Base-by-base conservation (phyloP, 2,888 invertebrate genomes). In the Plebejus anna region DNA sequence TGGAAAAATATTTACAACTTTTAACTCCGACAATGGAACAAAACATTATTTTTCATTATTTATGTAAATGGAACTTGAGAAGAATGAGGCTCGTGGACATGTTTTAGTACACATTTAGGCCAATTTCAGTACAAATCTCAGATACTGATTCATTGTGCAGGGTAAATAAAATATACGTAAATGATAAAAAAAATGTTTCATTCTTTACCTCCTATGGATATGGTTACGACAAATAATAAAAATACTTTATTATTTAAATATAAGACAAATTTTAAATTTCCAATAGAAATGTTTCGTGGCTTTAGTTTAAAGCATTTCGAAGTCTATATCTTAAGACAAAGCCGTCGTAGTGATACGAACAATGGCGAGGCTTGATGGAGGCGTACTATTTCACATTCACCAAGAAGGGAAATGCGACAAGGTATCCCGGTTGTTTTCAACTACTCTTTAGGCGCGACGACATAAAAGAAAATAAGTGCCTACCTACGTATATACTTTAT, bases 401-500 rank as follows among this genome's bases (percentile, higher is more conserved):
- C 85, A 90, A 90, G 90, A 88, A 88, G 87, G 88, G 89, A 88
- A 86, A 87, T 86, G 86, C 83, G 84, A 82, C 85, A 88, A 88
- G 88, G 87, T 90, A 84, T 87, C 88, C 82, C 86, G 83, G 82
- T 89, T 87, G 89, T 90, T 92, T 91, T 91, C 89, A 92, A 89
- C 90, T 90, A 90, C 92, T 92, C 89, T 83, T 85, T 83, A 84
- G 85, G 86, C 87, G 86, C 87, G 83, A 84, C 84, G 84, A 86
- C 87, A 90, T 90, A 90, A 92, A 92, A 87, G 88, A 88, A 86
- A 89, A 87, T 82, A 82, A 80, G 82, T 86, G 86, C 84, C 82
- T 86, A 83, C 82, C 80, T 76, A 76, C 76, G 71, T 72, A 76
- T 76, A 80, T 80, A 81, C 82, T 81, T 82, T 79, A 82, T 82